Evolutionary conservation across 2,888 invertebrate genomes (phyloP), one percentile per base, ranked within the genome.

Genomic region (Habrosyne pyritoides): DNA sequence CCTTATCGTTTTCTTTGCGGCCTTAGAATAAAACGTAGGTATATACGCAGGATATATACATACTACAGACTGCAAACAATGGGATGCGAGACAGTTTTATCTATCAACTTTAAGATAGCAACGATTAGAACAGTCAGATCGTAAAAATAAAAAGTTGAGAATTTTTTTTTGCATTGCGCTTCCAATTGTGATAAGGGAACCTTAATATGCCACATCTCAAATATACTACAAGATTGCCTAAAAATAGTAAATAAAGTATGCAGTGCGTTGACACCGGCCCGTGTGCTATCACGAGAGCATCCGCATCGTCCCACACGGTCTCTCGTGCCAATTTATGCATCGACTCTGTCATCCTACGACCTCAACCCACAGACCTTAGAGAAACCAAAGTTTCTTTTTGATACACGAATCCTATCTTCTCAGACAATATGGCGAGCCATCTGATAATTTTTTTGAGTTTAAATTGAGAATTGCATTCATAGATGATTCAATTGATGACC

Each of bases 261-360:
- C 69, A 73, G 88, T 79, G 72, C 89, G 75, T 84, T 89, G 90
- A 89, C 88, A 79, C 79, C 69, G 67, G 66, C 64, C 64, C 66
- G 69, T 59, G 42, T 75, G 77, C 81, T 89, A 86, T 87, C 86
- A 72, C 61, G 72, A 73, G 72, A 73, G 76, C 85, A 85, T 89
- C 88, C 88, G 86, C 74, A 71, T 72, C 79, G 54, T 42, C 87
- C 89, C 86, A 88, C 89, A 81, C 87, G 69, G 73, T 66, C 77
- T 71, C 79, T 75, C 76, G 77, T 75, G 81, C 83, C 81, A 87
- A 88, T 87, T 87, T 83, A 79, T 76, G 73, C 77, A 73, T 71
- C 64, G 70, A 71, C 48, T 69, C 65, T 68, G 68, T 66, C 77
- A 77, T 75, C 79, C 81, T 78, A 82, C 81, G 76, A 77, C 79